These are phyloP conservation scores for Aleiodes testaceus DNA, from an alignment of 2,888 invertebrate genomes.

Conservation along the genomic window DNA sequence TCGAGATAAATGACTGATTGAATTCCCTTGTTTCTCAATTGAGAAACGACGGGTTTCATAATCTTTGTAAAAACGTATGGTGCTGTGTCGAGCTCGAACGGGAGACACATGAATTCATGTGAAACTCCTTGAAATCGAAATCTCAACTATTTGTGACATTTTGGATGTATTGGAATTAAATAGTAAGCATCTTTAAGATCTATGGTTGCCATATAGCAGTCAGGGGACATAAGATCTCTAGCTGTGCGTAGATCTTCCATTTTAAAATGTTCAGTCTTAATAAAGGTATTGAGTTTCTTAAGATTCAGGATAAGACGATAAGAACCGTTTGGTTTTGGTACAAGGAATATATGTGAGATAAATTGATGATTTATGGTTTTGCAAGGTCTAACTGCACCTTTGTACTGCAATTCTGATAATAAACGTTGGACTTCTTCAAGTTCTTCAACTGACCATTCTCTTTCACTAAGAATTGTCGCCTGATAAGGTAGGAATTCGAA, in stretches of 20 bases:
- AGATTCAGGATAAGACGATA: conserved; percentile 54
- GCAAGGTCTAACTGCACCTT: conserved; percentile 40
- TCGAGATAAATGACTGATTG: conserved; percentile 22
- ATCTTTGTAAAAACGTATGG: conserved; percentile 45
- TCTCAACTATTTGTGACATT: conserved; percentile 32
- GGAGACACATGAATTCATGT: conserved; percentile 40
- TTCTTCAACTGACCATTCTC: conserved; percentile 38
- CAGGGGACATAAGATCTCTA: neutral
- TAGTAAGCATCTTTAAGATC: conserved; percentile 45
- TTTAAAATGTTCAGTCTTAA: conserved; percentile 55
- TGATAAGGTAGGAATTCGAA: conserved; percentile 23
- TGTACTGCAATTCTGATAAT: conserved; percentile 35
- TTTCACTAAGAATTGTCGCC: conserved; percentile 18
- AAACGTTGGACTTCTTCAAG: conserved; percentile 11
- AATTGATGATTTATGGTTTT: conserved; percentile 45
- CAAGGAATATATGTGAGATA: conserved; percentile 50
- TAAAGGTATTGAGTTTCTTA: conserved; percentile 53
- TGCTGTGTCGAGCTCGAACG: conserved; percentile 40
- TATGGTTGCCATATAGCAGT: conserved; percentile 40
- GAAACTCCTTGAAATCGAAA: conserved; percentile 40
- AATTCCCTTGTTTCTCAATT: conserved; percentile 32
- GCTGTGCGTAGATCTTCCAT: conserved; percentile 55
- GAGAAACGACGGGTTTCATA: conserved; percentile 35
- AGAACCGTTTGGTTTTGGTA: conserved; percentile 50
- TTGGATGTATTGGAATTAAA: conserved; percentile 31